phyloP scores from a whole-genome alignment of 2,113 vertebrate species.

The Corythoichthys intestinalis region DNA sequence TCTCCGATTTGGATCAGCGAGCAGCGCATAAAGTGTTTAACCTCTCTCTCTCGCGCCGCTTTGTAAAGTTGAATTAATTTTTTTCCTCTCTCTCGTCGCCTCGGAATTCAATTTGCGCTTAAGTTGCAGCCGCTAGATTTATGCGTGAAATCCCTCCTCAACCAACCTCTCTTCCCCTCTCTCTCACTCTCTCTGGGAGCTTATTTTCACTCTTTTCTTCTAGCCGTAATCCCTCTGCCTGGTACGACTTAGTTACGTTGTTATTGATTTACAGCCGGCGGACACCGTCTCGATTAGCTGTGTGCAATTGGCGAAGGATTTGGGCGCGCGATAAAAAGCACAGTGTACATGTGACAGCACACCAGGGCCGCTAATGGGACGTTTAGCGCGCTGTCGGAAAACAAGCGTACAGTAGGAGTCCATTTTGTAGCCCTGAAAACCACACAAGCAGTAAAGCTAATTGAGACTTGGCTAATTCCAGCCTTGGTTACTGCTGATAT shows the following conservation, averaged over 20 bases:
- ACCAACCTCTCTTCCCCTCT: constrained; percentile 41
- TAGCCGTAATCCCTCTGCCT: constrained; percentile 62
- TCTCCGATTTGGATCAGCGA: constrained; percentile 74
- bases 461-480: background rate
- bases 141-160: constrained; percentile 67
- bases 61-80: constrained; percentile 77
- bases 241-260: constrained; percentile 65
- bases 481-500: background rate
- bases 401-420: background rate
- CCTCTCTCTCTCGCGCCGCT: constrained; percentile 62
- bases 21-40: constrained; percentile 76
- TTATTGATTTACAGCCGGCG: constrained; percentile 72
- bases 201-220: constrained; percentile 62
- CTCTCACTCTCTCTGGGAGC: constrained; percentile 50
- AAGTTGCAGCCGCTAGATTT: constrained; percentile 64
- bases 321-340: constrained; percentile 38
- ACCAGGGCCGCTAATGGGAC: background rate
- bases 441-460: background rate
- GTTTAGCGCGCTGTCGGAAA: background rate
- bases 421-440: background rate
- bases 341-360: background rate
- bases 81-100: constrained; percentile 40
- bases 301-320: constrained; percentile 56
- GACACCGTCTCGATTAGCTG: constrained; percentile 58
- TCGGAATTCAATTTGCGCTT: constrained; percentile 74